Evolutionary conservation across 2,797 vertebrate genomes (phyloP), one percentile per base, ranked within the genome.

Genomic region (Pygocentrus nattereri): DNA sequence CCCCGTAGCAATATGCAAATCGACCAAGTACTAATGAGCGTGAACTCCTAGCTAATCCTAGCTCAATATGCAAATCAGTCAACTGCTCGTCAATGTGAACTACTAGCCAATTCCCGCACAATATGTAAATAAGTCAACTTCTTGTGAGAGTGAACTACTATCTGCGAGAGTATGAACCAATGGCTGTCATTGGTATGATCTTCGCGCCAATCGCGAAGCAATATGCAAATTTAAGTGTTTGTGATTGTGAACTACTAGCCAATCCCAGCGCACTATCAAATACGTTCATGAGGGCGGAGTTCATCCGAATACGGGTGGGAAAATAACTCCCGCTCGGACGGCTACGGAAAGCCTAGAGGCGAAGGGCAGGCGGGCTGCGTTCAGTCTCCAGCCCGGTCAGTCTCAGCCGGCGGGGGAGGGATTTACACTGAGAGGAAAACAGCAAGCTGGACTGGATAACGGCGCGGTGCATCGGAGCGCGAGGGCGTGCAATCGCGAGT

Each of bases 401-500:
- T 64, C 61, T 30, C 30, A 34, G 30, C 82, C 56, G 84, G 79
- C 82, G 83, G 64, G 75, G 79, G 80, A 81, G 84, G 90, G 91
- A 87, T 89, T 92, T 90, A 87, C 80, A 89, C 88, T 89, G 91
- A 92, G 58, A 61, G 5, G 13, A 13, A 30, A 61, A 61, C 62
- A 65, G 34, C 19, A 13, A 5, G 41, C 62, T 4, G 62, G 30
- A 34, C 61, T 21, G 61, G 62, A 19, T 16, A 21, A 21, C 18
- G 62, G 30, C 30, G 4, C 62, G 2, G 25, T 3, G 25, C 2
- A 1, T 4, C 61, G n/a, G n/a, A n/a, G n/a, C n/a, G n/a, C n/a
- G n/a, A n/a, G n/a, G n/a, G n/a, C n/a, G n/a, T n/a, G n/a, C n/a
- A 31, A 21, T 34, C 62, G 31, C 34, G 6, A n/a, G 1, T 23